Evolutionary conservation across 2,113 vertebrate species (phyloP).

Genomic region (Sciurus niger): DNA sequence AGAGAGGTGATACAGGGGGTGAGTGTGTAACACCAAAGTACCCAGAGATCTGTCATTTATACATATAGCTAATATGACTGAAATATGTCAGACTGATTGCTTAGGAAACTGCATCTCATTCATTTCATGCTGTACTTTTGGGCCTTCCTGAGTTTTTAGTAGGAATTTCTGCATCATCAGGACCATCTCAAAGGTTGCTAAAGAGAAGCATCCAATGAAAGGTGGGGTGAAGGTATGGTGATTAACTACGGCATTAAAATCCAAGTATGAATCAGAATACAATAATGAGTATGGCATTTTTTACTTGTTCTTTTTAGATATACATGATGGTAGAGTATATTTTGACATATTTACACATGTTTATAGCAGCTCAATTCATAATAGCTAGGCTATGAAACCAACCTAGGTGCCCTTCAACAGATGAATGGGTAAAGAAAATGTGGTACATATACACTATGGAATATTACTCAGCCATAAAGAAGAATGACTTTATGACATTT

Average conservation of each 20-base stretch:
- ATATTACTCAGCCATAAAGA: no score
- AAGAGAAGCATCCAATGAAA: neutral
- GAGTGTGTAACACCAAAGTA: rapidly evolving
- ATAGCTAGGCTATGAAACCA: no score
- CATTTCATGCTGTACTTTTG: neutral
- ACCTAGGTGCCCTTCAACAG: no score
- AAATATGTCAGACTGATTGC: neutral
- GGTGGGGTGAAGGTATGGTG: no score
- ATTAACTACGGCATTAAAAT: conserved; percentile 3
- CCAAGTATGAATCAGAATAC: neutral
- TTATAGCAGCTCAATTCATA: no score
- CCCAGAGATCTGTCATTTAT: neutral
- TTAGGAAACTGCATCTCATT: neutral
- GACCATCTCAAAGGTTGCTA: neutral
- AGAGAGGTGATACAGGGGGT: no score
- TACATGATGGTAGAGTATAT: no score
- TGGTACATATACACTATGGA: no score
- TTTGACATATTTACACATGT: no score
- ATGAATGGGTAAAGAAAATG: no score
- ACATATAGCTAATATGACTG: neutral
- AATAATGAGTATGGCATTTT: neutral
- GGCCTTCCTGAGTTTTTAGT: conserved; percentile 18
- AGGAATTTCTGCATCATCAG: neutral
- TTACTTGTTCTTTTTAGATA: neutral
- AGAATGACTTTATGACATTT: no score